Base-by-base conservation (phyloP, 2,888 invertebrate species). In the Epinotia nisella region DNA sequence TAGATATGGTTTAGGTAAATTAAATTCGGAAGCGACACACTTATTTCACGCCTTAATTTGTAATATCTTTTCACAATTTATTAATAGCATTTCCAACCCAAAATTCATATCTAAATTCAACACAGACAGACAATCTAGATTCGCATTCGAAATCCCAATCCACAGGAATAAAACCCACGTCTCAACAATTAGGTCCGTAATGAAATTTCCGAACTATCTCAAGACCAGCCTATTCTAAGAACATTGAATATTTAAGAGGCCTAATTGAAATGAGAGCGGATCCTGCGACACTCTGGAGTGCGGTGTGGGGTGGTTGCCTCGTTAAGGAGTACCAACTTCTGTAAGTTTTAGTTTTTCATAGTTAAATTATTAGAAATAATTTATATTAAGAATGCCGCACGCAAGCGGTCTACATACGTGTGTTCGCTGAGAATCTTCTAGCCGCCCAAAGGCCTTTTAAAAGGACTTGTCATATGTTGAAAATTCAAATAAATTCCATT, bases 161-260 rank as follows among this genome's bases (percentile, higher is more conserved):
- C 21, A n/a, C 55, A 35, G 39, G 67, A 59, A 89, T 87, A 77
- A 89, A 90, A 87, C 84, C 84, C 82, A 84, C 81, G 84, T 81
- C 82, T 90, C 88, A 89, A 91, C 92, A 90, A 90, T 93, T 93
- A 92, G 91, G 91, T 90, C 85, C 84, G 86, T 91, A 92, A 91
- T 90, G 90, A 90, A 91, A 89, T 90, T 91, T 90, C 84, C 83
- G 87, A 91, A 92, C 91, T 91, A 91, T 87, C 85, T 82, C 82
- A 82, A 80, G 83, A 78, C 87, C 83, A 90, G 92, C 93, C 93
- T 93, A 93, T 93, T 93, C 90, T 90, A 90, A 92, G 91, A 91
- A 91, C 93, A 93, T 93, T 93, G 93, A 93, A 93, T 93, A 93
- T 93, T 93, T 92, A 93, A 93, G 91, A 91, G 90, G 89, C 88